Evolutionary conservation across 2,113 vertebrate genomes (phyloP), one percentile per base, ranked within the genome.

Genomic region (Corapipo altera): DNA sequence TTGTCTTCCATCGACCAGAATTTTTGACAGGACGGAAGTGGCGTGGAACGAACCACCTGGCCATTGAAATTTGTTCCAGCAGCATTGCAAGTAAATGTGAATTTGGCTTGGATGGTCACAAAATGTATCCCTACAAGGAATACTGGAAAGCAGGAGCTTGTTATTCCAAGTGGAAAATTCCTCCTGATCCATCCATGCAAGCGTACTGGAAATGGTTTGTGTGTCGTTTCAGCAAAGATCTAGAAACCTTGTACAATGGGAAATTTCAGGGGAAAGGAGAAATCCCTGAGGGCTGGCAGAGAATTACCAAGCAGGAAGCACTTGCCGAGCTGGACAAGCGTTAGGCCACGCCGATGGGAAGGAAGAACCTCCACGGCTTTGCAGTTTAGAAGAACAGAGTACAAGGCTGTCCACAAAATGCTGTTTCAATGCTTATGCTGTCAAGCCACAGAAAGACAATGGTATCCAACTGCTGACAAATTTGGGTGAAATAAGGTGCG

Each of bases 151-250:
- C 96, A 27, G 98, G 97, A 24, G 55, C 3, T 8, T 33, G 49
- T 5, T 95, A 26, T 75, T 96, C 73, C 33, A 80, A 6, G 1
- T 98, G 98, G 98, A 92, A 33, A 1, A 98, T 98, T 46, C 94
- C 91, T 8, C 30, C 98, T 11, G 98, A 98, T 58, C 4, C 51
- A 20, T 98, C 98, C 8, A 32, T 54, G 20, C 96, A 97, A 55
- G 14, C 4, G 0, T 98, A 98, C 46, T 98, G 98, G 98, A 98
- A 97, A 87, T 98, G 98, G 98, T 98, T 98, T 96, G 71, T 98
- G 27, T 98, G 37, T 70, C 95, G 19, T 33, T 98, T 98, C 96
- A 94, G 89, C 28, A 19, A 22, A 28, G 11, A 98, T 2, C 35
- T 98, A 15, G 98, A 98, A 76, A 5, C 75, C 2, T 2, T 15